Evolutionary conservation across 2,113 vertebrate species (phyloP), one percentile per base, ranked within the genome.

Genomic region (Scomber japonicus): DNA sequence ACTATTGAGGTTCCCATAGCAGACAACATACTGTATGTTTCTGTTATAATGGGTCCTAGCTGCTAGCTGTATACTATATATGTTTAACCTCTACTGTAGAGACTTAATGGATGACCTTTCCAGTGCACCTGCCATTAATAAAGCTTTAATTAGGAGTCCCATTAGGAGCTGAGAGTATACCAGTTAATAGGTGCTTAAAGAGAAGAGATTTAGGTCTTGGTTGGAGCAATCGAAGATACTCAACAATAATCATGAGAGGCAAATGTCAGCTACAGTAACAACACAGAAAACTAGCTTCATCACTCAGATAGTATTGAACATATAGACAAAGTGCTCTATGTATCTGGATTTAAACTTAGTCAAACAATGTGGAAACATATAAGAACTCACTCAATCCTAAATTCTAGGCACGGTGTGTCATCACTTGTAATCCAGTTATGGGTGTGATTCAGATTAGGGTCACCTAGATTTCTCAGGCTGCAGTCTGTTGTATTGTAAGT

Each of bases 41-140:
- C 40, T 65, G 56, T 61, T 48, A 8, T 2, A 54, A 3, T 0
- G 1, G 11, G 63, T 56, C 4, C 21, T 7, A 35, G 30, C n/a
- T 35, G 31, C 49, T 50, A n/a, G 24, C 75, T 45, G 31, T 80
- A 27, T 21, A 21, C 21, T 21, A 1, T 27, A 27, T 27, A 24
- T 79, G 74, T 75, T 15, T 69, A 81, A 81, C 74, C 79, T 80
- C 53, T 27, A 74, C 74, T 85, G 82, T 83, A 78, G 24, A 17
- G 56, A 73, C 68, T 82, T 81, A 87, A 84, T 81, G 65, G 66
- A 80, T 54, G 83, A 80, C 86, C 82, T 87, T 84, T 84, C n/a
- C 51, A 31, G 27, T 69, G 48, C 31, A 75, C 81, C 67, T 80
- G 65, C 57, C 78, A 74, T 83, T 89, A 84, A 84, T 77, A 49